Conservation (phyloP, 1,140 invertebrate genomes). For the Portunus trituberculatus region DNA sequence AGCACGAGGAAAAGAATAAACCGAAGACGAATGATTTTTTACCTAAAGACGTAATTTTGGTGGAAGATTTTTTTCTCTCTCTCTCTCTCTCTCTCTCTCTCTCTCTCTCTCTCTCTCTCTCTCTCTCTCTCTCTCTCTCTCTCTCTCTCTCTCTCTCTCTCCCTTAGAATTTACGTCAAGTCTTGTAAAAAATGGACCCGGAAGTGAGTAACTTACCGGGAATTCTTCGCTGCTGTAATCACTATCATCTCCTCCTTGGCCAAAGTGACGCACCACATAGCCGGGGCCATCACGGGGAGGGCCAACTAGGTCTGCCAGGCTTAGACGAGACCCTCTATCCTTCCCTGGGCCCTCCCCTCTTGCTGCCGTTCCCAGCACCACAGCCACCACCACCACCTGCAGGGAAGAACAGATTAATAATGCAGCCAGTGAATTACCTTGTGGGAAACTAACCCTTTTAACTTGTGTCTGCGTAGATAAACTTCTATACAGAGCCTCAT, state of each 20-base stretch:
- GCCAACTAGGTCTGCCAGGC: background rate
- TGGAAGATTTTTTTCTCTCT: background rate
- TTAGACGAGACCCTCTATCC: background rate
- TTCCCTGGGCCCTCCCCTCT: background rate
- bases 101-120: background rate
- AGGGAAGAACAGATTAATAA: background rate
- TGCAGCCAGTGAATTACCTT: background rate
- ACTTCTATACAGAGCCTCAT: too few species aligned
- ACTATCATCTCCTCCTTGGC: background rate
- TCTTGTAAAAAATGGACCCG: background rate
- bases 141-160: background rate
- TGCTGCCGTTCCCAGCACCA: background rate
- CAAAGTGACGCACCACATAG: background rate
- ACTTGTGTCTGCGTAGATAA: too few species aligned
- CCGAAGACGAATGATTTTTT: too few species aligned
- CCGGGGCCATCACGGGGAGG: background rate
- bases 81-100: constrained; percentile 37
- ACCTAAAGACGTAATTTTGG: too few species aligned
- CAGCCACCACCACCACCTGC: background rate
- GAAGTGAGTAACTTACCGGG: background rate
- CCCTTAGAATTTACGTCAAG: background rate
- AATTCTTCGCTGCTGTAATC: background rate
- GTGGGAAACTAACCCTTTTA: too few species aligned
- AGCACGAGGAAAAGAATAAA: too few species aligned
- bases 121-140: constrained; percentile 31